These are phyloP conservation scores for Cynopterus sphinx DNA, from an alignment of 2,797 vertebrate species.

Conservation along the genomic window DNA sequence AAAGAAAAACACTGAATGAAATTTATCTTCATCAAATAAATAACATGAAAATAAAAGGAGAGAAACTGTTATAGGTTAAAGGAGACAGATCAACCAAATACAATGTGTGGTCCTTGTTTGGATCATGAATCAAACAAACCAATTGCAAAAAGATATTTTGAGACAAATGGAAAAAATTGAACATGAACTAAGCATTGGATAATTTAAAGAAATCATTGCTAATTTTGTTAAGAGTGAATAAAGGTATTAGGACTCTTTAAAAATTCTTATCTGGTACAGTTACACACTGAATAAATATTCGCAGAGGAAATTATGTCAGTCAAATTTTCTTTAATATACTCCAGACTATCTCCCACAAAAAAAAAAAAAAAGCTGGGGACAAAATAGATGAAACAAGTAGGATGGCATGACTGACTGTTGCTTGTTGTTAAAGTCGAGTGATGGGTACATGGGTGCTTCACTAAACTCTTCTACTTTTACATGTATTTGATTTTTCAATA, in stretches of 20 bases:
- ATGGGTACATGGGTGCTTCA: not conserved
- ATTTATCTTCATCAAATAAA: not conserved
- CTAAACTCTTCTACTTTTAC: not conserved
- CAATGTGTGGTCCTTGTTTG: not conserved
- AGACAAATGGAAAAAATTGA: constrained; percentile 9
- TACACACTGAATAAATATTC: not conserved
- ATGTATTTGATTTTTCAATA: not conserved
- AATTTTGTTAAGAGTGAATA: not conserved
- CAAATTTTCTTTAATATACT: constrained; percentile 4
- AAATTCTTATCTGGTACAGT: constrained; percentile 2
- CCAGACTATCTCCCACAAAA: not conserved
- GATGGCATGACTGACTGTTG: not conserved
- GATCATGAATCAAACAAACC: not conserved
- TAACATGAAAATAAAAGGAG: not conserved
- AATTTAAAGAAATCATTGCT: not conserved
- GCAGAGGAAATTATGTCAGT: not conserved
- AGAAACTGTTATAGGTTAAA: not conserved
- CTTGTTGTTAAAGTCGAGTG: not conserved
- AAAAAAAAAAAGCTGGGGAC: not conserved
- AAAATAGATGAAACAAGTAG: not conserved
- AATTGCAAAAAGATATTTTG: constrained; percentile 16
- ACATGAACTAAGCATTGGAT: not conserved
- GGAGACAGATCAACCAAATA: not conserved
- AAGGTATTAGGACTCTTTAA: not conserved
- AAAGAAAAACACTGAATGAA: not conserved